Evolutionary conservation across 2,113 vertebrate genomes (phyloP).

Genomic region (Xiphias gladius): DNA sequence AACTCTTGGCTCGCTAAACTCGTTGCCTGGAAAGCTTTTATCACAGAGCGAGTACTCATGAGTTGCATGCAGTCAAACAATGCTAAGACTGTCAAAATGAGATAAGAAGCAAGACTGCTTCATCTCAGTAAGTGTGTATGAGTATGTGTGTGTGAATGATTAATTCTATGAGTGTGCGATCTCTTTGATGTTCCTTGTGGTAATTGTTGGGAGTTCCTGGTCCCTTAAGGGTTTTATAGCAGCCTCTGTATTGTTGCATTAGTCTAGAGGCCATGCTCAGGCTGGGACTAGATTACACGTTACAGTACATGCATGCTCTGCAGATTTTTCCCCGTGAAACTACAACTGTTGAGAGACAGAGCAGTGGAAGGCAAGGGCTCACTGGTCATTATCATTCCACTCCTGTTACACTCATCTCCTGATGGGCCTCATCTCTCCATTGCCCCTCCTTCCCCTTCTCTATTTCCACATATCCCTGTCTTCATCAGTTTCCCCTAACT

Average conservation of each 20-base stretch:
- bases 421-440: constrained; percentile 51
- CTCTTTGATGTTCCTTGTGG: constrained; percentile 64
- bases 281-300: constrained; percentile 47
- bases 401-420: constrained; percentile 58
- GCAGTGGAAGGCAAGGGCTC: constrained; percentile 32
- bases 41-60: constrained; percentile 39
- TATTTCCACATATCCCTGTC: constrained; percentile 65
- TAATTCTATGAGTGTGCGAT: constrained; percentile 54
- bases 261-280: constrained; percentile 38
- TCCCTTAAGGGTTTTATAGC: constrained; percentile 45
- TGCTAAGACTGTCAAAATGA: constrained; percentile 48
- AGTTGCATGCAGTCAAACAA: constrained; percentile 45
- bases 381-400: constrained; percentile 66
- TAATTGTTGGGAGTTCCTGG: constrained; percentile 55
- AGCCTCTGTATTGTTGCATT: constrained; percentile 36
- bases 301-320: constrained; percentile 27
- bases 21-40: constrained; percentile 36
- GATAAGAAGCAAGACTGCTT: constrained; percentile 39
- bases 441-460: constrained; percentile 15
- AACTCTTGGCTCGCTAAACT: constrained; percentile 56
- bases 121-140: constrained; percentile 34
- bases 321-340: constrained; percentile 39
- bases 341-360: constrained; percentile 17
- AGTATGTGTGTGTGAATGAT: constrained; percentile 46
- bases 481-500: constrained; percentile 58